Evolutionary conservation across 2,888 invertebrate species (phyloP).

Genomic region (Lacanobia wlatinum): DNA sequence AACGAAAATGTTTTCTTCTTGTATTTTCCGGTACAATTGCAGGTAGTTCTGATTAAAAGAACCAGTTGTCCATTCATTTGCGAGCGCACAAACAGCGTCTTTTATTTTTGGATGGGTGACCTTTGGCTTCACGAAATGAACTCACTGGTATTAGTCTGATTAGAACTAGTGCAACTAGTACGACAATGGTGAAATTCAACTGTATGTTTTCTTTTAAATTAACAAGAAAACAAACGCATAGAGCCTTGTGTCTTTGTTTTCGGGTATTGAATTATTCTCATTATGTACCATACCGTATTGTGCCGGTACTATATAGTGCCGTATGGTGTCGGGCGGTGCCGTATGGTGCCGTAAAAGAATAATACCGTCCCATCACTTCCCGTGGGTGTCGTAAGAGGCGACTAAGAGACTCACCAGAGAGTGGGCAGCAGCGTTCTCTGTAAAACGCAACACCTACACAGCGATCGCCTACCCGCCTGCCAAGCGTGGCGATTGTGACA

Average conservation of each 20-base stretch:
- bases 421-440: too few relatives aligned
- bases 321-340: too few relatives aligned
- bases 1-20: slow-evolving; percentile 18
- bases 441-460: too few relatives aligned
- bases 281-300: too few relatives aligned
- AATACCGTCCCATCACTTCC: too few relatives aligned
- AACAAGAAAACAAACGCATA: too few relatives aligned
- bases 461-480: too few relatives aligned
- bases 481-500: too few relatives aligned
- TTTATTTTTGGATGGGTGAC: slow-evolving; percentile 24
- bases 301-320: too few relatives aligned
- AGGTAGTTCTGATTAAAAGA: slow-evolving; percentile 49
- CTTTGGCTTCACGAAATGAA: slow-evolving; percentile 10
- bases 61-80: slow-evolving; percentile 46
- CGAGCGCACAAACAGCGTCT: slow-evolving; percentile 28
- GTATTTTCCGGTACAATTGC: slow-evolving; percentile 33
- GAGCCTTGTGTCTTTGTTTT: background rate
- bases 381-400: too few relatives aligned
- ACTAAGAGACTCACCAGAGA: too few relatives aligned
- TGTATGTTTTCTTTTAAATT: background rate
- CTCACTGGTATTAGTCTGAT: slow-evolving; percentile 11
- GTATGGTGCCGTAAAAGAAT: too few relatives aligned
- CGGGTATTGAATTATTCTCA: background rate
- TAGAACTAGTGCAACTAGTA: background rate
- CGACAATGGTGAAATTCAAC: background rate